Conservation (phyloP, 2,888 invertebrate species). For the Pelosia muscerda region DNA sequence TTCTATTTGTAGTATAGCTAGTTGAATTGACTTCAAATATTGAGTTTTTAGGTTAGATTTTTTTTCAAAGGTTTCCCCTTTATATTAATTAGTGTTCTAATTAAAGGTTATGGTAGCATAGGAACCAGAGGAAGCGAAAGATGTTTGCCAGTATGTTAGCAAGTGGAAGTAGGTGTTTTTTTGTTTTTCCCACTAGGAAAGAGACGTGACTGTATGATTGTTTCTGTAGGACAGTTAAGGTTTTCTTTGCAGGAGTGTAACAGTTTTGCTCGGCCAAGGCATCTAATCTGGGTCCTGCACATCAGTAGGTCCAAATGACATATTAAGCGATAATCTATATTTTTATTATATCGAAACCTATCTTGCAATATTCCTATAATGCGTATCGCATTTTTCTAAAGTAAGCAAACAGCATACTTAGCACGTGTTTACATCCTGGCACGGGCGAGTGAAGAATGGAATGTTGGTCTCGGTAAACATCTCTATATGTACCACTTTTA, state of each 20-base stretch:
- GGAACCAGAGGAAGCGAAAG: too few relatives aligned
- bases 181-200: too few relatives aligned
- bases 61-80: too few relatives aligned
- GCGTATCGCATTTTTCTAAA: constrained; percentile 27
- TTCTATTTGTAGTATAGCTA: background rate
- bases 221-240: too few relatives aligned
- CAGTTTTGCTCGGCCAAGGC: background rate
- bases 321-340: background rate
- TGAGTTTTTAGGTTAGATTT: too few relatives aligned
- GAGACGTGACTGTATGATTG: too few relatives aligned
- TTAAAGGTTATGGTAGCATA: background rate
- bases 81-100: too few relatives aligned
- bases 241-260: background rate
- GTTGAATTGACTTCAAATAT: background rate
- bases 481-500: background rate
- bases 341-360: background rate
- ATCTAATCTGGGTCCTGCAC: background rate
- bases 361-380: constrained; percentile 1
- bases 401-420: constrained; percentile 47
- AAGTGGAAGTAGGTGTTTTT: too few relatives aligned
- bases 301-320: background rate
- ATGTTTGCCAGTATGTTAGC: too few relatives aligned
- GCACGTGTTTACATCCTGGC: constrained; percentile 48
- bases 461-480: constrained; percentile 29
- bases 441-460: constrained; percentile 34